Conservation (phyloP, 2,888 invertebrate genomes). For the Biston betularia region DNA sequence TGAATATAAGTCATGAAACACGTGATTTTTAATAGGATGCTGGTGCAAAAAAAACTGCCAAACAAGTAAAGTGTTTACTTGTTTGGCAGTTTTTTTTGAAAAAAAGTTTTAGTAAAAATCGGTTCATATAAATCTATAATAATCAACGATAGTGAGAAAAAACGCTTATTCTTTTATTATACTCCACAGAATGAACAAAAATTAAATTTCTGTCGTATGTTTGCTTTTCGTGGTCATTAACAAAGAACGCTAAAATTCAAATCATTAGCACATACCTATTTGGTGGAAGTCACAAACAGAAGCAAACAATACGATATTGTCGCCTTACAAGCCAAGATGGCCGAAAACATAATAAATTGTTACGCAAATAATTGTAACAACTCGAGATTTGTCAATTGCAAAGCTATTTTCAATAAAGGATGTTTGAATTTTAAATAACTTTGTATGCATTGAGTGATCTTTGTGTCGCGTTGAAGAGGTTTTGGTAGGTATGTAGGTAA, state of each 20-base stretch:
- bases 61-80: no score
- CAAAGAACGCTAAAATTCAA: slow-evolving; percentile 61
- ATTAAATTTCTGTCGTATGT: slow-evolving; percentile 59
- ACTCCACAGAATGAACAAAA: slow-evolving; percentile 36
- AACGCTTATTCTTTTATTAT: slow-evolving; percentile 42
- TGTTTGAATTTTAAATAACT: slow-evolving; percentile 24
- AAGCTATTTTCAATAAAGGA: slow-evolving; percentile 21
- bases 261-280: slow-evolving; percentile 51
- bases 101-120: not conserved
- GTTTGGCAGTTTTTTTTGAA: no score
- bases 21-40: no score
- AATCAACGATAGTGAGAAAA: not conserved
- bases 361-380: slow-evolving; percentile 23
- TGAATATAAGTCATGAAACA: no score
- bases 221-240: slow-evolving; percentile 66
- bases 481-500: slow-evolving; percentile 4
- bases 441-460: slow-evolving; percentile 26
- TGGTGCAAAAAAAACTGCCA: no score
- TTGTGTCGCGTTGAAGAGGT: slow-evolving; percentile 10
- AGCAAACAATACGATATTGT: slow-evolving; percentile 37
- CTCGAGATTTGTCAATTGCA: slow-evolving; percentile 11
- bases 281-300: slow-evolving; percentile 12
- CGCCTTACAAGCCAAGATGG: slow-evolving; percentile 26
- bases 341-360: slow-evolving; percentile 30
- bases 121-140: not conserved